A percentile compares a stretch with the other conserved stretches of the same genome.
Evolutionary conservation across 2,888 invertebrate species (phyloP).

Genomic region (Pogonocherus hispidulus): DNA sequence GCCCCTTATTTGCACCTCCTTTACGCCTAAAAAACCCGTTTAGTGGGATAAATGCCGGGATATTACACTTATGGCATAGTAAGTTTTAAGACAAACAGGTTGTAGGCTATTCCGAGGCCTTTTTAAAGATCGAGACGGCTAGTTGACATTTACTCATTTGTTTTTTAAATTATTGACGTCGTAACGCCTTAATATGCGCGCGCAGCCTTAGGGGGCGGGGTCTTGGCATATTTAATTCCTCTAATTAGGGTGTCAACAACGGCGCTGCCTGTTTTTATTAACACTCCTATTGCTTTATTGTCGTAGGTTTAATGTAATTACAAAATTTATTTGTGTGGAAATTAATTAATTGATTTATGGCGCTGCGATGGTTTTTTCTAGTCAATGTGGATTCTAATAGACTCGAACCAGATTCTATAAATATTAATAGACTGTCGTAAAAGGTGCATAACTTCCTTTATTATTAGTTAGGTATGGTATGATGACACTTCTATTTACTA

Average conservation of each 20-base stretch:
- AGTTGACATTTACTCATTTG: conserved; percentile 59
- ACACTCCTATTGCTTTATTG: conserved; percentile 44
- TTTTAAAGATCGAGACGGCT: conserved; percentile 57
- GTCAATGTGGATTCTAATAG: background rate
- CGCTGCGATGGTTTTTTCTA: conserved; percentile 28
- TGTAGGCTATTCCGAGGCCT: conserved; percentile 53
- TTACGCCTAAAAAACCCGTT: conserved; percentile 57
- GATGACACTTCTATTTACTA: no score
- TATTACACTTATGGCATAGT: conserved; percentile 64
- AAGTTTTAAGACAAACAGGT: conserved; percentile 64
- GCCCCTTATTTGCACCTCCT: conserved; percentile 63
- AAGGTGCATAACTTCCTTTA: background rate
- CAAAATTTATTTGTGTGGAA: conserved; percentile 36
- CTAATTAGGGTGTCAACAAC: conserved; percentile 61
- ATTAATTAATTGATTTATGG: conserved; percentile 41
- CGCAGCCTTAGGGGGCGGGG: conserved; percentile 58
- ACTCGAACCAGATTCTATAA: background rate
- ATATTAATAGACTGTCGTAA: background rate
- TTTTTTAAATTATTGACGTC: conserved; percentile 48
- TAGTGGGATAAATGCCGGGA: conserved; percentile 60
- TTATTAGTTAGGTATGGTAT: no score
- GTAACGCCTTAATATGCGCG: conserved; percentile 60
- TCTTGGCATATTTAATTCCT: conserved; percentile 53
- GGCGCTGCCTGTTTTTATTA: conserved; percentile 56
- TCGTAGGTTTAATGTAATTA: conserved; percentile 45